A percentile compares a stretch with the other conserved stretches of the same genome.
Conservation (phyloP, 2,113 vertebrate genomes). For the Jaculus jaculus region DNA sequence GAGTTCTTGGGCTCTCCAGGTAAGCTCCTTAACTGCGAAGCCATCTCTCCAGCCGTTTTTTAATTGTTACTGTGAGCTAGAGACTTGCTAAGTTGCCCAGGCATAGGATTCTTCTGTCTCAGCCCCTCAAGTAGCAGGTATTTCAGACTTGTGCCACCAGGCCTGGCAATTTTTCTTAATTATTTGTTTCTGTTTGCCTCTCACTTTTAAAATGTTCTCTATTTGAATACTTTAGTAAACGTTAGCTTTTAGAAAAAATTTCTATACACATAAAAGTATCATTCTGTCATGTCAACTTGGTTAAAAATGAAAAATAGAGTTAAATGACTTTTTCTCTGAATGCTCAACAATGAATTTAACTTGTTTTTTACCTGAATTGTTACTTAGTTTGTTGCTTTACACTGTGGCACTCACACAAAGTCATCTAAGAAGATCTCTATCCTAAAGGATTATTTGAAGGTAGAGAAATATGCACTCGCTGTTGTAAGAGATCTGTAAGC, state of each 20-base stretch:
- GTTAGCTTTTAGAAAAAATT: background rate
- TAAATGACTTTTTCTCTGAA: constrained; percentile 23
- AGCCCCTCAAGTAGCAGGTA: background rate
- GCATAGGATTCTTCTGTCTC: background rate
- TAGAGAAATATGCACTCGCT: background rate
- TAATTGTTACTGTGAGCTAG: background rate
- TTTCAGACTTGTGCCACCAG: background rate
- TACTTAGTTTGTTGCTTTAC: constrained; percentile 14
- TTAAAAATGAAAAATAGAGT: constrained; percentile 27
- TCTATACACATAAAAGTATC: background rate
- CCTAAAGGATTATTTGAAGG: background rate
- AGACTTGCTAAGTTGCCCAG: background rate
- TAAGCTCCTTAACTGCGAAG: too few species aligned
- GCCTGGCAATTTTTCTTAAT: background rate
- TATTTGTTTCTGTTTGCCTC: constrained; percentile 11
- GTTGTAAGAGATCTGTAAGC: constrained; percentile 12
- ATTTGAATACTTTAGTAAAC: background rate
- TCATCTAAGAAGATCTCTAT: background rate
- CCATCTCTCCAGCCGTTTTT: too few species aligned
- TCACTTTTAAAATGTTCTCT: background rate
- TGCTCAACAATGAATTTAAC: background rate
- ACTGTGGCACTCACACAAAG: constrained; percentile 20
- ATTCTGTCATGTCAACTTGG: background rate
- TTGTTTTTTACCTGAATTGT: background rate
- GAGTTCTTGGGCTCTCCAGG: too few species aligned